A percentile compares a stretch with the other conserved stretches of the same genome.
Evolutionary conservation across 53 echinoderm and acorn worm genomes (phyloP).

Genomic region (Hippasteria phrygiana): DNA sequence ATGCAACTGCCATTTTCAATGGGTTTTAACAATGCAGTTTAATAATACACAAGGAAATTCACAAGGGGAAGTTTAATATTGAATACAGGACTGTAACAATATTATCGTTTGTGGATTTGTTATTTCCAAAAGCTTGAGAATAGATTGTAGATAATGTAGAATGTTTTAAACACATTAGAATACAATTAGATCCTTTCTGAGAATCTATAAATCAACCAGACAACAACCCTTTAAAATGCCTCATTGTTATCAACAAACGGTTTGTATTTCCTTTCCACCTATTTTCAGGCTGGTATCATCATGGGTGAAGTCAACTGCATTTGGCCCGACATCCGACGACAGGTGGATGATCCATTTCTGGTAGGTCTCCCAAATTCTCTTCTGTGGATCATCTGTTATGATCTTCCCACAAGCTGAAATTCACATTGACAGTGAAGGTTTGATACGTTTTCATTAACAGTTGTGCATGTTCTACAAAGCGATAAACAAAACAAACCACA

Average conservation of each 20-base stretch:
- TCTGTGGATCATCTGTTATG: not conserved
- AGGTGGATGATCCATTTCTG: slow-evolving; percentile 97
- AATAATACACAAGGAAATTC: no score
- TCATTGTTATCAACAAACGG: not conserved
- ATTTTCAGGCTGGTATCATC: slow-evolving; percentile 85
- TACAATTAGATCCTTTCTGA: no score
- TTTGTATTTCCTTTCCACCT: not conserved
- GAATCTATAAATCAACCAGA: not conserved
- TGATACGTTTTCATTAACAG: no score
- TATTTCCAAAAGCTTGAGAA: no score
- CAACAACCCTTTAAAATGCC: not conserved
- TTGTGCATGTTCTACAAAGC: no score
- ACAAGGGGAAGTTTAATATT: no score
- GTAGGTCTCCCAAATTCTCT: slow-evolving; percentile 38
- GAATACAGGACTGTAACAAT: no score
- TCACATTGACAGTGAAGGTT: not conserved
- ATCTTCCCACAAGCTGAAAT: not conserved
- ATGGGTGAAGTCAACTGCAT: slow-evolving; percentile 98
- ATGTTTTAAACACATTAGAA: no score
- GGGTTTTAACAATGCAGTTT: no score
- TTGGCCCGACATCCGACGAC: slow-evolving; percentile 95
- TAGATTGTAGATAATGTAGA: no score
- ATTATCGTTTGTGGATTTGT: no score
- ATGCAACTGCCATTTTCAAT: no score
- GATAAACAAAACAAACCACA: not conserved